These are phyloP conservation scores for Bubo blakistoni DNA, from an alignment of 2,113 vertebrate species.

Conservation along the genomic window DNA sequence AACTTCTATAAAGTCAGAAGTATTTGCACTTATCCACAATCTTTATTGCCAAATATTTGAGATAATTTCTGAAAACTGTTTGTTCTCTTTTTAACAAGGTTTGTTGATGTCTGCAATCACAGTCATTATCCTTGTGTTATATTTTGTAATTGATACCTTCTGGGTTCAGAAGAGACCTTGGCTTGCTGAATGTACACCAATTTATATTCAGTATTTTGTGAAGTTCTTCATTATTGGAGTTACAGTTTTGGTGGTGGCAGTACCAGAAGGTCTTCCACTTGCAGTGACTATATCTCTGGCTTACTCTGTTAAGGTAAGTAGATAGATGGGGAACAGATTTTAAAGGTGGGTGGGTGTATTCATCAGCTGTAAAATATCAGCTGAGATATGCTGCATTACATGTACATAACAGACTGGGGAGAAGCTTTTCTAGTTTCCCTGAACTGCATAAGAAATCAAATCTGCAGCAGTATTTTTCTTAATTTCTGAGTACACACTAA, in stretches of 20 bases:
- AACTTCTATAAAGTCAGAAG: neutral
- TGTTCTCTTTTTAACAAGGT: conserved; percentile 73
- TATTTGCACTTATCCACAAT: neutral
- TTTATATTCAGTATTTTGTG: conserved; percentile 98
- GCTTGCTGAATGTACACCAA: conserved; percentile 91
- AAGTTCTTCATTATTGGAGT: conserved; percentile 99
- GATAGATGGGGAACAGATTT: neutral
- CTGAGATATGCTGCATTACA: neutral
- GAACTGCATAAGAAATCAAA: neutral
- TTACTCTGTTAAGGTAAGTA: conserved; percentile 95
- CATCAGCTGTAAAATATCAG: neutral
- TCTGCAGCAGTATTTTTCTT: neutral
- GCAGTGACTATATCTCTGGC: conserved; percentile 98
- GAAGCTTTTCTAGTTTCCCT: neutral
- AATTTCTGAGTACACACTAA: neutral
- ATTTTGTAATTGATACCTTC: conserved; percentile 95
- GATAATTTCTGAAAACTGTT: neutral
- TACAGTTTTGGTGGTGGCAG: conserved; percentile 95
- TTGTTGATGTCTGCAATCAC: conserved; percentile 98
- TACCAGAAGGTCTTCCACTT: conserved; percentile 96
- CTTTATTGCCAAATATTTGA: neutral
- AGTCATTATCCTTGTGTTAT: conserved; percentile 94
- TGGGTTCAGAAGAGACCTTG: conserved; percentile 90
- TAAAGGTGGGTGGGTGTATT: neutral
- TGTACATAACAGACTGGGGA: neutral